phyloP scores from a whole-genome alignment of 1,140 invertebrate species.

The Drosophila trapezifrons region DNA sequence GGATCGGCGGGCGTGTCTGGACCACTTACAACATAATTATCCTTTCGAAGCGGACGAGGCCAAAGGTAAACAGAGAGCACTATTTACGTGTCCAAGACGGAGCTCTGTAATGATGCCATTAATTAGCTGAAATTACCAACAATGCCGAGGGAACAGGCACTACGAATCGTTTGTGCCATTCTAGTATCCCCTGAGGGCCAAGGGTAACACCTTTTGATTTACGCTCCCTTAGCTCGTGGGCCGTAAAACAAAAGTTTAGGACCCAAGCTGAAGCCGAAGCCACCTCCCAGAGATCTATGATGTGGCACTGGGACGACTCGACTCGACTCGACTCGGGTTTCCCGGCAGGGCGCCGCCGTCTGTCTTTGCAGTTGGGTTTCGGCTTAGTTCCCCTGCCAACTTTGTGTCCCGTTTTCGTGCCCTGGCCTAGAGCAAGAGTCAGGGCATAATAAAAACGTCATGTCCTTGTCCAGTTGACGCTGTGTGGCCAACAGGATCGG shows the following conservation, averaged over 20 bases:
- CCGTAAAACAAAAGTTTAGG: constrained; percentile 74
- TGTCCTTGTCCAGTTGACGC: constrained; percentile 61
- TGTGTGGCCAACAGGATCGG: constrained; percentile 64
- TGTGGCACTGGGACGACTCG: constrained; percentile 2
- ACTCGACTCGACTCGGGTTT: constrained; percentile 50
- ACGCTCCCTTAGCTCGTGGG: constrained; percentile 57
- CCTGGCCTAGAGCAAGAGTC: constrained; percentile 44
- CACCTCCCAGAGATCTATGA: constrained; percentile 55
- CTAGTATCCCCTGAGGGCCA: constrained; percentile 50
- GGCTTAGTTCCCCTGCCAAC: background rate
- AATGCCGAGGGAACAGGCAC: constrained; percentile 20
- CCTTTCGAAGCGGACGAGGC: constrained; percentile 12
- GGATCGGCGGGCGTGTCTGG: constrained; percentile 45
- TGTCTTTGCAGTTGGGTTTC: constrained; percentile 9
- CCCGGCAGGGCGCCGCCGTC: constrained; percentile 74
- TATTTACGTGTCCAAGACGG: constrained; percentile 46
- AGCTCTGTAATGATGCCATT: constrained; percentile 70
- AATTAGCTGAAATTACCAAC: constrained; percentile 76
- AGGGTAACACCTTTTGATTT: constrained; percentile 77
- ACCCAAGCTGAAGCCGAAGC: constrained; percentile 6
- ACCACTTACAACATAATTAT: constrained; percentile 77
- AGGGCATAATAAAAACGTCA: constrained; percentile 77
- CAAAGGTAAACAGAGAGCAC: constrained; percentile 36
- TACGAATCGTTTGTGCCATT: constrained; percentile 41
- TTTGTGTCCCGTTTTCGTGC: constrained; percentile 2